A percentile compares a stretch with the other conserved stretches of the same genome.
Conservation (phyloP, 2,888 invertebrate species). For the Polyommatus icarus region DNA sequence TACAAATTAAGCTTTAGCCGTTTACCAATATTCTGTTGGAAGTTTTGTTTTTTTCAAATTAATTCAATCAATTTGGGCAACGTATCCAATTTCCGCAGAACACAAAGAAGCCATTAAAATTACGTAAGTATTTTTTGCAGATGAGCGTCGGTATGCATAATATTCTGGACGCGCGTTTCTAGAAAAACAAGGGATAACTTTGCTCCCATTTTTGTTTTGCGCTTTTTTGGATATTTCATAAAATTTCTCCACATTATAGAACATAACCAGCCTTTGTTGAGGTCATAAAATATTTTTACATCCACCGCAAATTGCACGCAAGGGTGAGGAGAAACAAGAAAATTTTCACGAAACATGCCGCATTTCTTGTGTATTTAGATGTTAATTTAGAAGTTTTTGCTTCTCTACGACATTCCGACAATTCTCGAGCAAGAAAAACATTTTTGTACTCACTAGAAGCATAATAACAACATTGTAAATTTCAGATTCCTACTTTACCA, state of each 20-base stretch:
- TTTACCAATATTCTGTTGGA: no score
- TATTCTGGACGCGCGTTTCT: neutral
- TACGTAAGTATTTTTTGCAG: neutral
- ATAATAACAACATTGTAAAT: no score
- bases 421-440: neutral
- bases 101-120: neutral
- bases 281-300: slow-evolving; percentile 10
- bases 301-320: neutral
- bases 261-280: slow-evolving; percentile 7
- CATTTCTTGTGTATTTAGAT: neutral
- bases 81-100: neutral
- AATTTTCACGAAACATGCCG: slow-evolving; percentile 2
- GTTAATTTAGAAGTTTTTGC: slow-evolving; percentile 6
- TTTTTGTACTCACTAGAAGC: neutral
- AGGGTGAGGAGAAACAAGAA: slow-evolving; percentile 6
- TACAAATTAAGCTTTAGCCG: no score
- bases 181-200: neutral
- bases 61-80: neutral
- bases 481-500: no score
- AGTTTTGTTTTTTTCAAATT: neutral
- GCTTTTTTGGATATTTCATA: neutral
- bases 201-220: neutral
- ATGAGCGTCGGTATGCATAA: neutral
- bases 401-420: neutral
- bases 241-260: neutral